Conservation (phyloP, 1,140 invertebrate genomes). For the Drosophila persimilis region DNA sequence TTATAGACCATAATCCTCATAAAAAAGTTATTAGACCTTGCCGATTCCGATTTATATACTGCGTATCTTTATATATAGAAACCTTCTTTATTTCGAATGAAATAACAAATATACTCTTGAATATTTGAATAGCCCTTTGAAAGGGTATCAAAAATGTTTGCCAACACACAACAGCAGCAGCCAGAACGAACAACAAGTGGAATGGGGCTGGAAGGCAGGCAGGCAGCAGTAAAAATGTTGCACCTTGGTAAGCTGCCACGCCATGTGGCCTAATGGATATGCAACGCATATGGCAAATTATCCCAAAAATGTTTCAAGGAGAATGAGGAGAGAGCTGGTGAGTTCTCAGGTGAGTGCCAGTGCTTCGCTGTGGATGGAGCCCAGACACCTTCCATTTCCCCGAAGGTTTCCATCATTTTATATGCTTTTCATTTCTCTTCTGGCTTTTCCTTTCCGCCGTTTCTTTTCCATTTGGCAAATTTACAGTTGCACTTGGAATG, state of each 20-base stretch:
- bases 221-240: constrained; percentile 56
- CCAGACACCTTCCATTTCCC: constrained; percentile 16
- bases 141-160: constrained; percentile 15
- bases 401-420: neutral
- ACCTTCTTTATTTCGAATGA: no score
- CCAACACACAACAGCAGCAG: constrained; percentile 11
- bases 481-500: constrained; percentile 38
- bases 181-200: constrained; percentile 35
- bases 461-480: constrained; percentile 29
- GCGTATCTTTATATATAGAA: no score
- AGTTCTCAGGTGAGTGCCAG: constrained; percentile 24
- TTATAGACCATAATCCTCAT: no score
- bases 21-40: no score
- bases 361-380: constrained; percentile 16
- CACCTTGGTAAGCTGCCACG: constrained; percentile 58
- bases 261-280: constrained; percentile 60
- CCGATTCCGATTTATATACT: no score
- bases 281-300: constrained; percentile 64
- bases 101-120: no score
- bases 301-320: constrained; percentile 31
- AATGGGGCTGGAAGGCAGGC: neutral
- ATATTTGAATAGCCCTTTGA: no score
- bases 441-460: constrained; percentile 10
- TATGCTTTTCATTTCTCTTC: constrained; percentile 20
- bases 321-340: neutral